These are phyloP conservation scores for Columba guinea DNA, from an alignment of 2,797 vertebrate genomes.

Conservation along the genomic window DNA sequence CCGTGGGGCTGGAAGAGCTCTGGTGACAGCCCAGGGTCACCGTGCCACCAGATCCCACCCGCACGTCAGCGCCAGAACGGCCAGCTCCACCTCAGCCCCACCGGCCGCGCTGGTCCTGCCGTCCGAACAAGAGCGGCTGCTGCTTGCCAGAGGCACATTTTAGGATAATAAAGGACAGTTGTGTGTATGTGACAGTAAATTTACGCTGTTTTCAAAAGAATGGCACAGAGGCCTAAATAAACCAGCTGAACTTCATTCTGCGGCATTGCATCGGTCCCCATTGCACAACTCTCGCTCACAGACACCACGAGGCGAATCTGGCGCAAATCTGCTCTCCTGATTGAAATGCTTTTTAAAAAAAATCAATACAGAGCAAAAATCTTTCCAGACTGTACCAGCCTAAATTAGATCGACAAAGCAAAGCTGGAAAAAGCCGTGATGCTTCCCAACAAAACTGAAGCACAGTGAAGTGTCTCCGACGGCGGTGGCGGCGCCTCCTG, in stretches of 20 bases:
- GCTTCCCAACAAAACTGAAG: not conserved
- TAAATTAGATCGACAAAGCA: not conserved
- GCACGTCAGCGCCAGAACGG: not conserved
- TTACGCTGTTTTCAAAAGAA: not conserved
- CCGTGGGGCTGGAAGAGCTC: not conserved
- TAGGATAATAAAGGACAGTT: not conserved
- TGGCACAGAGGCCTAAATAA: not conserved
- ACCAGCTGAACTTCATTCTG: not conserved
- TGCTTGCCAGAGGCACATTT: not conserved
- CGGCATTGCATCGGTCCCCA: rapidly evolving
- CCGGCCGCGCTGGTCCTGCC: not conserved
- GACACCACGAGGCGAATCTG: rapidly evolving
- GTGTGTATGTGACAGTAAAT: not conserved
- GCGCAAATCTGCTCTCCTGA: not conserved
- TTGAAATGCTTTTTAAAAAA: not conserved
- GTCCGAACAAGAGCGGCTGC: not conserved
- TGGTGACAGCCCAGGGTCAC: not conserved
- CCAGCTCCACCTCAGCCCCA: not conserved
- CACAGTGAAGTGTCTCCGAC: rapidly evolving
- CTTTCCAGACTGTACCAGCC: not conserved
- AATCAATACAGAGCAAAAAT: not conserved
- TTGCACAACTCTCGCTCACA: not conserved
- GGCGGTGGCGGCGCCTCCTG: not conserved
- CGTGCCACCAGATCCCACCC: not conserved
- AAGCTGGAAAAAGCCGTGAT: not conserved